Evolutionary conservation across 2,888 invertebrate species (phyloP), one percentile per base, ranked within the genome.

Genomic region (Noctuana brunneofusca): DNA sequence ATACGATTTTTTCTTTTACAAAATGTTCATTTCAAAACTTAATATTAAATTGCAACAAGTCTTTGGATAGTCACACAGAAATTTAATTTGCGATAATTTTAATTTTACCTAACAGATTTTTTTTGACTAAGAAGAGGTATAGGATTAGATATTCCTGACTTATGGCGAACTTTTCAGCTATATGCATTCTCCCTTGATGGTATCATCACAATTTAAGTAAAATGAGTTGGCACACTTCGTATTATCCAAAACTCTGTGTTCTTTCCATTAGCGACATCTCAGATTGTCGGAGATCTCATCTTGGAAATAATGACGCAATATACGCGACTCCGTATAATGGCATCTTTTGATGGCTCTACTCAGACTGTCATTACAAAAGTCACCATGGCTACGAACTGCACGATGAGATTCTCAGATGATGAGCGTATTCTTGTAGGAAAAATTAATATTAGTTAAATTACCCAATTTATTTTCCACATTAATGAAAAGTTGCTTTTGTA

Each of bases 181-280:
- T 12, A 12, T 4, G 4, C 22, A 2, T 22, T 20, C 22, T 22
- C 46, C 14, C n/a, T 35, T 46, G 46, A 62, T 48, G 20, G 16
- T 24, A 18, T 62, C 38, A 56, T 62, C 48, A 56, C 50, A 62
- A 57, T 56, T 49, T 50, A 57, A 43, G 16, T 63, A 30, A 63
- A 63, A 52, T 52, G 22, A 63, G 56, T 63, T 63, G 14, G 56
- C 63, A 52, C 79, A 78, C 71, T 66, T 58, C 70, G 78, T 87
- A 87, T 87, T 87, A 86, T 89, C 85, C 41, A 89, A 87, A 82
- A 84, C 78, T 78, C 84, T 80, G 82, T 85, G 84, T 87, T 87
- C 84, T 81, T 87, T 84, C 82, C 88, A 88, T 90, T 89, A 88
- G 83, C 79, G 79, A 71, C 84, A 79, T 87, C 87, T 87, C 85